phyloP scores from a whole-genome alignment of 2,888 invertebrate genomes.

The Petrolisthes manimaculis region DNA sequence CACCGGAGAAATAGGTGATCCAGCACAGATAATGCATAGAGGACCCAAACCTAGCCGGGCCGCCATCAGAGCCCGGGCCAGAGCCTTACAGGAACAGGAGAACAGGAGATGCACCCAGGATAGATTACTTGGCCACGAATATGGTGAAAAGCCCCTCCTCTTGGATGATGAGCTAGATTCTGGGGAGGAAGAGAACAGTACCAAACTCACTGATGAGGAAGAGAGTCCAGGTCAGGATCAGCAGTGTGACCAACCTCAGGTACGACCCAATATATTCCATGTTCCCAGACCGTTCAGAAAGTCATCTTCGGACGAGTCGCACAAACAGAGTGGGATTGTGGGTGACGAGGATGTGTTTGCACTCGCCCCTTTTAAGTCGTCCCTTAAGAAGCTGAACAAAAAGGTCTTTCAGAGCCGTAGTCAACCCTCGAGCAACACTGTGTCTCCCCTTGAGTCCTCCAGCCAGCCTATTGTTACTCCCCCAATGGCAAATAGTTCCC shows the following conservation, averaged over 20 bases:
- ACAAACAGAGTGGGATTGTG: slow-evolving; percentile 30
- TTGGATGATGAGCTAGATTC: slow-evolving; percentile 84
- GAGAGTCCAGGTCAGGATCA: slow-evolving; percentile 23
- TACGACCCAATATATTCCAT: slow-evolving; percentile 36
- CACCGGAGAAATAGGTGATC: slow-evolving; percentile 47
- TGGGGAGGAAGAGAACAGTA: slow-evolving; percentile 69
- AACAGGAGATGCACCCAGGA: slow-evolving; percentile 67
- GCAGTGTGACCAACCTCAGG: slow-evolving; percentile 14
- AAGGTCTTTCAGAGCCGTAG: slow-evolving; percentile 57
- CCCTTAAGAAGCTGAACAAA: slow-evolving; percentile 51
- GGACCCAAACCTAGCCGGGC: slow-evolving; percentile 58
- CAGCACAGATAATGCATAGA: slow-evolving; percentile 39
- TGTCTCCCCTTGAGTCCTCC: slow-evolving; percentile 51
- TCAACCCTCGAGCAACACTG: slow-evolving; percentile 61
- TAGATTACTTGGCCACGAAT: slow-evolving; percentile 79
- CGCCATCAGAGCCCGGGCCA: slow-evolving; percentile 65
- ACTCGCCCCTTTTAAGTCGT: slow-evolving; percentile 61
- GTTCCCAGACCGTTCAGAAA: slow-evolving; percentile 46
- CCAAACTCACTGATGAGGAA: slow-evolving; percentile 12
- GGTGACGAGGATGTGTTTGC: slow-evolving; percentile 65
- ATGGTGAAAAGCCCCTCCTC: slow-evolving; percentile 81
- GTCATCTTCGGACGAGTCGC: slow-evolving; percentile 49
- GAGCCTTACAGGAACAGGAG: slow-evolving; percentile 63
- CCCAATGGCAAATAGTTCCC: slow-evolving; percentile 45
- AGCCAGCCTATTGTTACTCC: slow-evolving; percentile 52